Conservation (phyloP, 1,140 invertebrate genomes). For the Odontomachus brunneus region DNA sequence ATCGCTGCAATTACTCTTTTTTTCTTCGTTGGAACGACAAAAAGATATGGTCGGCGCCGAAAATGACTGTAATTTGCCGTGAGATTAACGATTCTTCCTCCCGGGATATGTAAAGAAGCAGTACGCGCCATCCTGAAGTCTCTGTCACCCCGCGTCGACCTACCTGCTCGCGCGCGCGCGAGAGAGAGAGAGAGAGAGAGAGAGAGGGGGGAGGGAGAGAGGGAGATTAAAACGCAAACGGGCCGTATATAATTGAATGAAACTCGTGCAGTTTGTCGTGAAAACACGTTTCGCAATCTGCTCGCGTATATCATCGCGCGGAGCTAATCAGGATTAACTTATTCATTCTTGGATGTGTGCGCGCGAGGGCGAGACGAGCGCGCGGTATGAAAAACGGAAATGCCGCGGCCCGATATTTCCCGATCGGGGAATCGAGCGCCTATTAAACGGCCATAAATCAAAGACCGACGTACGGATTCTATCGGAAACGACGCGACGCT, state of each 20-base stretch:
- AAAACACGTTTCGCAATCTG: slow-evolving; percentile 45
- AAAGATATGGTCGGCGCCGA: too few species aligned
- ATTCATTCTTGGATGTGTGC: slow-evolving; percentile 15
- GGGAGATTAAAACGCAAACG: slow-evolving; percentile 28
- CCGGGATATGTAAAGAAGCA: neutral
- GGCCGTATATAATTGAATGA: slow-evolving; percentile 36
- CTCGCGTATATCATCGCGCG: slow-evolving; percentile 22
- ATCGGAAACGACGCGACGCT: slow-evolving; percentile 47
- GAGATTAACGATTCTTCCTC: neutral
- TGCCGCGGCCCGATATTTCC: slow-evolving; percentile 3
- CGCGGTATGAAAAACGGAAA: slow-evolving; percentile 43
- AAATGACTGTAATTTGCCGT: too few species aligned
- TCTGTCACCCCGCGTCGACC: neutral
- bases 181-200: neutral
- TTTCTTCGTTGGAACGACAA: too few species aligned
- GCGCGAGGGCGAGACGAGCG: neutral
- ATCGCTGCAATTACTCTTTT: too few species aligned
- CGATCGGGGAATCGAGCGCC: slow-evolving; percentile 12
- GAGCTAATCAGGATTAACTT: slow-evolving; percentile 47
- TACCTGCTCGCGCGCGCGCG: neutral
- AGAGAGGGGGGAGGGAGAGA: neutral
- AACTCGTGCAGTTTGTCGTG: slow-evolving; percentile 38
- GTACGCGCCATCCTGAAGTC: neutral
- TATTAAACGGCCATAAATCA: slow-evolving; percentile 57
- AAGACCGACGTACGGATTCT: slow-evolving; percentile 20